Percentiles rank a stretch among this genome's conserved stretches.
These are phyloP conservation scores for Mormyrus lacerda DNA, from an alignment of 2,113 vertebrate species.

Conservation along the genomic window DNA sequence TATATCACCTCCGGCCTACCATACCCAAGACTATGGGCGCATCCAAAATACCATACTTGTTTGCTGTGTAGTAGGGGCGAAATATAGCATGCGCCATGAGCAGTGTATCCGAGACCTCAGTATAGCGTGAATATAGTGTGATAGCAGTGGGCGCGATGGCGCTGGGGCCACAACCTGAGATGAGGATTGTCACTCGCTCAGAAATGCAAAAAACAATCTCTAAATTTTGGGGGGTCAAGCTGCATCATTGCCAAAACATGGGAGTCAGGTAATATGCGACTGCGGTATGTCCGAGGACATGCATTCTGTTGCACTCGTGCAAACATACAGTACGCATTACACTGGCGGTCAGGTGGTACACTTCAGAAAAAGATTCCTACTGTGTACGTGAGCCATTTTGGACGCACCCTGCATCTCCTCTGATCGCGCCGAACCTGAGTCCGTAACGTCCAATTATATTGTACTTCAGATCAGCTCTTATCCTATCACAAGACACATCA, in stretches of 20 bases:
- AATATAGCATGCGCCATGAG: background rate
- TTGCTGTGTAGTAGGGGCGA: background rate
- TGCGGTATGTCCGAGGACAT: background rate
- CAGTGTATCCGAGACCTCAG: no score
- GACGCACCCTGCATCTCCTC: background rate
- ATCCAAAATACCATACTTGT: background rate
- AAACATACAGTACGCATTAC: background rate
- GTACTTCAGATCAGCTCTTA: background rate
- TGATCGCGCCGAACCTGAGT: background rate
- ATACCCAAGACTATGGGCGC: background rate
- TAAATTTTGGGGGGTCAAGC: background rate
- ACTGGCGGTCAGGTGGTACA: background rate
- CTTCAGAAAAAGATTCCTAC: background rate
- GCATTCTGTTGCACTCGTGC: background rate
- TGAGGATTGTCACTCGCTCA: background rate
- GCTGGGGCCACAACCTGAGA: background rate
- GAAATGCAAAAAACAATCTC: background rate
- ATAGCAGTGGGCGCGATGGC: background rate
- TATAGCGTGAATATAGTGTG: no score
- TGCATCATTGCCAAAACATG: background rate
- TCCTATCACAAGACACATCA: background rate
- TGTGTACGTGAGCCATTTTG: background rate
- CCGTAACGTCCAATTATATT: background rate
- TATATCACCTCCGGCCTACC: background rate
- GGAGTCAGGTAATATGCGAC: background rate